These are phyloP conservation scores for Autographa pulchrina DNA, from an alignment of 2,888 invertebrate genomes.

Conservation along the genomic window DNA sequence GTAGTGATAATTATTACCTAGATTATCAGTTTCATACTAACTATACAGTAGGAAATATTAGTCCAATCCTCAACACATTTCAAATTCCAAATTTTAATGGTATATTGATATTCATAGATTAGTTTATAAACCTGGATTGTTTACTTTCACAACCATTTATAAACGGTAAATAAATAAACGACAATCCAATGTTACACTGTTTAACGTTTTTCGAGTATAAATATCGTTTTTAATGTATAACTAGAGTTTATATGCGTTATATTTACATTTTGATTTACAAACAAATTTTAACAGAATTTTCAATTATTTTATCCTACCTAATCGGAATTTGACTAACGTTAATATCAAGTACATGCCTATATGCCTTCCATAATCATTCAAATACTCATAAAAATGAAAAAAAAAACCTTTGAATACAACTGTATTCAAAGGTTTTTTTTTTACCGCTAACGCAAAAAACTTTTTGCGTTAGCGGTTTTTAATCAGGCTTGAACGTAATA, in stretches of 20 bases:
- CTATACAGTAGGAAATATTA: conserved; percentile 67
- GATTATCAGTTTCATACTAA: conserved; percentile 62
- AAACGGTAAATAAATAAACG: conserved; percentile 61
- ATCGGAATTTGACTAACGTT: conserved; percentile 56
- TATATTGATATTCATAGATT: conserved; percentile 59
- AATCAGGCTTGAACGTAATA: too few relatives aligned
- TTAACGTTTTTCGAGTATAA: conserved; percentile 67
- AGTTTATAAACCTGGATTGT: conserved; percentile 55
- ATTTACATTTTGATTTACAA: conserved; percentile 68
- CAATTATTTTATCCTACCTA: conserved; percentile 68
- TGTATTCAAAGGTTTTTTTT: too few relatives aligned
- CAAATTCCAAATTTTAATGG: conserved; percentile 53
- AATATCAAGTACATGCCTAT: conserved; percentile 47
- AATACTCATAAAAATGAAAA: too few relatives aligned
- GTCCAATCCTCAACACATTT: conserved; percentile 57
- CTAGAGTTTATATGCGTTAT: conserved; percentile 62
- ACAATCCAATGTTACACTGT: conserved; percentile 54
- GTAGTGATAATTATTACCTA: conserved; percentile 73
- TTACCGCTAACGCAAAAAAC: too few relatives aligned
- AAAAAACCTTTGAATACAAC: too few relatives aligned
- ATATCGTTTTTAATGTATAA: conserved; percentile 63
- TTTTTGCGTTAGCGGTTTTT: too few relatives aligned
- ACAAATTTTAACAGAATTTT: conserved; percentile 64
- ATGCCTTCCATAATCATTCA: background rate
- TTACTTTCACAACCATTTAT: conserved; percentile 79